A percentile compares a stretch with the other conserved stretches of the same genome.
Conservation (phyloP, 2,888 invertebrate species). For the Acleris emargana region DNA sequence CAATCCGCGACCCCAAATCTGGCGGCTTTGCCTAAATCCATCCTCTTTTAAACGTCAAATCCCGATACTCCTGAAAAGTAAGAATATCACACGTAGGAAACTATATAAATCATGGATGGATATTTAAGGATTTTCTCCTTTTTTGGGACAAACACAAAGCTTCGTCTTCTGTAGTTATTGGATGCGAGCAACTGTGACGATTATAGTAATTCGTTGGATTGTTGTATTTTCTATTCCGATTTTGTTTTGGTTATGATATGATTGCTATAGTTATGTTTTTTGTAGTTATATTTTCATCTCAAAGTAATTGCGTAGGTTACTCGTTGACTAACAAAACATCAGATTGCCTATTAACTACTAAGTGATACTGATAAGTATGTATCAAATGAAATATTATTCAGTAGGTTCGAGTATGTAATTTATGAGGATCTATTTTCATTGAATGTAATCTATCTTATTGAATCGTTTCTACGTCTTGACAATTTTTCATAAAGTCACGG, state of each 20-base stretch:
- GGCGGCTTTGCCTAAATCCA: conserved; percentile 47
- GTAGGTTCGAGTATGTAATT: too few species aligned
- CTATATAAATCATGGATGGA: conserved; percentile 29
- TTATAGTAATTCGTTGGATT: conserved; percentile 9
- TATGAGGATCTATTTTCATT: too few species aligned
- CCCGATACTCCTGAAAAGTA: conserved; percentile 47
- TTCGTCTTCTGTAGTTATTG: conserved; percentile 28
- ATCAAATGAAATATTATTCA: too few species aligned
- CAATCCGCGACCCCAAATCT: conserved; percentile 48
- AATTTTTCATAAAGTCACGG: too few species aligned
- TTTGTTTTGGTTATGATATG: background rate
- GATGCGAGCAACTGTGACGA: conserved; percentile 17
- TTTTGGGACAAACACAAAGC: conserved; percentile 29
- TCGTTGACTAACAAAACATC: too few species aligned
- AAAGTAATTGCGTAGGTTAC: background rate
- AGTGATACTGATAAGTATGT: too few species aligned
- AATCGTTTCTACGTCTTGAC: too few species aligned
- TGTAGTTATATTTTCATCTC: background rate
- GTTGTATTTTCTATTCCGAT: background rate
- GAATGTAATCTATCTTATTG: too few species aligned
- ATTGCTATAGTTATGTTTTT: background rate
- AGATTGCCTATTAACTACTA: too few species aligned
- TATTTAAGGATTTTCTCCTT: conserved; percentile 28
- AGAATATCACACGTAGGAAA: conserved; percentile 33
- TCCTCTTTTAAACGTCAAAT: conserved; percentile 48